These are phyloP conservation scores for Chrysopa pallens DNA, from an alignment of 1,140 invertebrate species.

Conservation along the genomic window DNA sequence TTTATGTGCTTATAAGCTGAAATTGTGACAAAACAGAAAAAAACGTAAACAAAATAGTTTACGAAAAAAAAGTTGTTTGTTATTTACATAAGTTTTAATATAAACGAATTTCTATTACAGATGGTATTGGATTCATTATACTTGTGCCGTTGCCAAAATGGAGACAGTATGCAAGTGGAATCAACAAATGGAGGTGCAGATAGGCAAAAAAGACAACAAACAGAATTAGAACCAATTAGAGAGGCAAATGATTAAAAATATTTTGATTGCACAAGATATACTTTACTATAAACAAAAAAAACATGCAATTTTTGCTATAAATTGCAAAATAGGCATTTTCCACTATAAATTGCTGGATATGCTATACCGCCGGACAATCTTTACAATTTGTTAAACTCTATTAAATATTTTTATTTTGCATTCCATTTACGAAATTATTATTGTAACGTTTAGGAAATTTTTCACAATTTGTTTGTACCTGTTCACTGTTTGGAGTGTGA, in stretches of 20 bases:
- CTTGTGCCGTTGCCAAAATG: slow-evolving; percentile 84
- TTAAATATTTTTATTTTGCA: too few relatives aligned
- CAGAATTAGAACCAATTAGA: slow-evolving; percentile 35
- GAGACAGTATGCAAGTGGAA: slow-evolving; percentile 19
- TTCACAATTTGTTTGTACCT: too few relatives aligned
- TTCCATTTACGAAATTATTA: too few relatives aligned
- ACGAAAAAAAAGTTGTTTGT: too few relatives aligned
- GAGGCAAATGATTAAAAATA: neutral
- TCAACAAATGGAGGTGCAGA: slow-evolving; percentile 34
- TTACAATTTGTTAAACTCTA: too few relatives aligned
- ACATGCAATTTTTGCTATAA: neutral
- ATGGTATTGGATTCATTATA: slow-evolving; percentile 91
- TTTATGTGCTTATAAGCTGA: too few relatives aligned
- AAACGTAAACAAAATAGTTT: neutral
- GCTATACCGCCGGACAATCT: too few relatives aligned
- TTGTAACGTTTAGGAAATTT: too few relatives aligned
- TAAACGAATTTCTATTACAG: slow-evolving; percentile 26
- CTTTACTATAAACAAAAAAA: too few relatives aligned
- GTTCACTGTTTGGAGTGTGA: too few relatives aligned
- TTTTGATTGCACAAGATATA: too few relatives aligned
- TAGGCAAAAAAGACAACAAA: slow-evolving; percentile 42
- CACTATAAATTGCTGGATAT: slow-evolving; percentile 1
- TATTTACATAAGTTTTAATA: slow-evolving; percentile 2
- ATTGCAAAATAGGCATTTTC: slow-evolving; percentile 2
- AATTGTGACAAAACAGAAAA: neutral